These are phyloP conservation scores for Drosophila dives DNA, from an alignment of 2,888 invertebrate species.

Conservation along the genomic window DNA sequence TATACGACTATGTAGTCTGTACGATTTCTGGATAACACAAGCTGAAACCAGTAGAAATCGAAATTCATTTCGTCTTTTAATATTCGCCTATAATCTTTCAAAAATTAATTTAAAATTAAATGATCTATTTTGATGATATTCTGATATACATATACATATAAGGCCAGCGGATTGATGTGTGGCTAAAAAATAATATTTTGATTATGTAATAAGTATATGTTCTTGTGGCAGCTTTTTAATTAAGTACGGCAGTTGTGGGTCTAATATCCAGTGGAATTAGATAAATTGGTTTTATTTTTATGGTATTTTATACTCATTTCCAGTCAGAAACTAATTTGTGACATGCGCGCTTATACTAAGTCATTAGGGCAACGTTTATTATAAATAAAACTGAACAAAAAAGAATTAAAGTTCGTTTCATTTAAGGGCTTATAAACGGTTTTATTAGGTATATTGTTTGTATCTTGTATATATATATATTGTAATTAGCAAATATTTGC, in stretches of 20 bases:
- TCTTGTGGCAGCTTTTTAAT: not conserved
- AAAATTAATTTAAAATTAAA: not conserved
- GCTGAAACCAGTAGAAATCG: not conserved
- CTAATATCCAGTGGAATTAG: not conserved
- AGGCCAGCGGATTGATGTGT: not conserved
- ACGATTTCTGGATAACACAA: not conserved
- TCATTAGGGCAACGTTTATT: constrained; percentile 8
- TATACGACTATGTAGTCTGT: not conserved
- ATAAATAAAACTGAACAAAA: constrained; percentile 27
- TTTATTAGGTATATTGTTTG: constrained; percentile 68
- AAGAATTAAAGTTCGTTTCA: constrained; percentile 15
- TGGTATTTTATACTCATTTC: not conserved
- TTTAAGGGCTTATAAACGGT: constrained; percentile 67
- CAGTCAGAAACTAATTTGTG: not conserved
- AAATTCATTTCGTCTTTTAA: not conserved
- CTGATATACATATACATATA: not conserved
- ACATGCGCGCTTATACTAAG: constrained; percentile 6
- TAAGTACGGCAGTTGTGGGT: not conserved
- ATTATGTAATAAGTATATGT: not conserved
- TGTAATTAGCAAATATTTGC: constrained; percentile 57
- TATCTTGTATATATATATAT: constrained; percentile 50
- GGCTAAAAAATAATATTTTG: not conserved
- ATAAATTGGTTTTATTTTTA: not conserved
- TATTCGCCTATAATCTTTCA: not conserved
- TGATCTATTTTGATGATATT: not conserved